Percentiles rank a stretch among this genome's conserved stretches.
phyloP scores from a whole-genome alignment of 1,140 invertebrate species.

The Tenebrio molitor region DNA sequence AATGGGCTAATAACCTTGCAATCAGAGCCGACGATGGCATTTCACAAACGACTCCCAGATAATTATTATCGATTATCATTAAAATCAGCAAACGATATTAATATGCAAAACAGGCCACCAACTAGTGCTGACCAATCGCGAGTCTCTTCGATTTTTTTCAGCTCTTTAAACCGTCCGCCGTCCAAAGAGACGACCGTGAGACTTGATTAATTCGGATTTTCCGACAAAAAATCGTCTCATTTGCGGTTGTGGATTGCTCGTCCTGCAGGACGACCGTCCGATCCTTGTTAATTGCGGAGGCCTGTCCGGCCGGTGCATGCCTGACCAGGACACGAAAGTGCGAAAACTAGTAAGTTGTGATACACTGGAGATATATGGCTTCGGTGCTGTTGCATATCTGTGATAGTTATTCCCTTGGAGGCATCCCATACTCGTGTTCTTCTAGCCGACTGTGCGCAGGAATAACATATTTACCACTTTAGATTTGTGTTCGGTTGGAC shows the following conservation, averaged over 20 bases:
- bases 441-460: slow-evolving; percentile 39
- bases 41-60: slow-evolving; percentile 12
- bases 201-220: slow-evolving; percentile 2
- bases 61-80: slow-evolving; percentile 39
- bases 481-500: slow-evolving; percentile 45
- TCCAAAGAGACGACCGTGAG: background rate
- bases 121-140: background rate
- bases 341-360: slow-evolving; percentile 55
- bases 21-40: slow-evolving; percentile 15
- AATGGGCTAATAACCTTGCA: slow-evolving; percentile 43
- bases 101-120: slow-evolving; percentile 14
- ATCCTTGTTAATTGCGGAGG: slow-evolving; percentile 44
- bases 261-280: slow-evolving; percentile 4
- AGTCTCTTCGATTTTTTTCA: background rate
- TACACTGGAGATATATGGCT: slow-evolving; percentile 44
- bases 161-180: background rate
- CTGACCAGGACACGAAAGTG: slow-evolving; percentile 51
- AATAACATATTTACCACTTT: slow-evolving; percentile 51
- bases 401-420: slow-evolving; percentile 44
- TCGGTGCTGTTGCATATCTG: slow-evolving; percentile 49
- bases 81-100: slow-evolving; percentile 34
- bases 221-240: background rate
- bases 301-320: slow-evolving; percentile 37
- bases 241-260: slow-evolving; percentile 7
- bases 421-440: slow-evolving; percentile 47